These are phyloP conservation scores for Sparus aurata DNA, from an alignment of 2,797 vertebrate genomes.

Conservation along the genomic window DNA sequence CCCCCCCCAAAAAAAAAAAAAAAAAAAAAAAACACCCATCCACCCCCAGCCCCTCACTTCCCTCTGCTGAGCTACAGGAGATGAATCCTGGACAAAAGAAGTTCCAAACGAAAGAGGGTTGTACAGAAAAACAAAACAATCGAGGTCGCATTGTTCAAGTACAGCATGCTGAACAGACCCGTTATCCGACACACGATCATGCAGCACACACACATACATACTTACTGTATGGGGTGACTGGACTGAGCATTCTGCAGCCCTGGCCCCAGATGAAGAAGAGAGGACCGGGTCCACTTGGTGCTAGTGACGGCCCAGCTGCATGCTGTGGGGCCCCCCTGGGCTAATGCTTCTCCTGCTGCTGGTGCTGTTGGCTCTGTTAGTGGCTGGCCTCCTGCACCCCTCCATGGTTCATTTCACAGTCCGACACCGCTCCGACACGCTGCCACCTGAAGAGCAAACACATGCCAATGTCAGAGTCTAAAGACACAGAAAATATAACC, in stretches of 20 bases:
- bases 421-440: slow-evolving; percentile 49
- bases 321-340: slow-evolving; percentile 59
- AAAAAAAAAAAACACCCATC: background rate
- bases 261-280: slow-evolving; percentile 71
- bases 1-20: background rate
- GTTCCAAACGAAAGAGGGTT: slow-evolving; percentile 39
- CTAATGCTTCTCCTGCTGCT: slow-evolving; percentile 57
- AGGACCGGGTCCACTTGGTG: slow-evolving; percentile 75
- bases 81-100: slow-evolving; percentile 61
- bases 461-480: slow-evolving; percentile 26
- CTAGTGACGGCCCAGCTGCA: slow-evolving; percentile 70
- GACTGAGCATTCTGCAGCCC: slow-evolving; percentile 86
- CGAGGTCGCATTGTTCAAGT: background rate
- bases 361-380: slow-evolving; percentile 59
- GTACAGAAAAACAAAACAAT: slow-evolving; percentile 45
- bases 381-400: slow-evolving; percentile 52
- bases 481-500: background rate
- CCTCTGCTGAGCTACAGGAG: slow-evolving; percentile 60
- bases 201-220: slow-evolving; percentile 14
- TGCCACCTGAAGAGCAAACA: slow-evolving; percentile 65
- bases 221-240: slow-evolving; percentile 84
- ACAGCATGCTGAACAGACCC: background rate
- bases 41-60: slow-evolving; percentile 20
- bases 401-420: slow-evolving; percentile 79
- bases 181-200: background rate